phyloP scores from a whole-genome alignment of 2,888 invertebrate species.

The Eugnorisma glareosa region DNA sequence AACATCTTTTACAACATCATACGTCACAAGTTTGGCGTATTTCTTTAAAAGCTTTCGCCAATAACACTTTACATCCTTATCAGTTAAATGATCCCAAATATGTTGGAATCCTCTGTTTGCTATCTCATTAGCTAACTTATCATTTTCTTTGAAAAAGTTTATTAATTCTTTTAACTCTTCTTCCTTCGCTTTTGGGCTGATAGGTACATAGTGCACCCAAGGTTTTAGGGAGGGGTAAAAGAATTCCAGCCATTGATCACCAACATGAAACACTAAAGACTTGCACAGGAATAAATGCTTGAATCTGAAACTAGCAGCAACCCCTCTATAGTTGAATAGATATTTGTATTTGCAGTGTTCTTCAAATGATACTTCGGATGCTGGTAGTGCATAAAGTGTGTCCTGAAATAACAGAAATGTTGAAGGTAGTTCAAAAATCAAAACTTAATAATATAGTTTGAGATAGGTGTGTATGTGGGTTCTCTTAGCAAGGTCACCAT shows the following conservation, averaged over 20 bases:
- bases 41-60: slow-evolving; percentile 94
- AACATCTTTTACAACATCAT: slow-evolving; percentile 91
- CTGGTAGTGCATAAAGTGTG: slow-evolving; percentile 95
- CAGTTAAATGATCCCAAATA: slow-evolving; percentile 95
- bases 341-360: slow-evolving; percentile 98
- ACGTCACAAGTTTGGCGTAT: slow-evolving; percentile 94
- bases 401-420: slow-evolving; percentile 90
- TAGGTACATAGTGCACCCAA: slow-evolving; percentile 98
- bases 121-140: slow-evolving; percentile 93
- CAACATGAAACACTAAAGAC: slow-evolving; percentile 98
- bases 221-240: slow-evolving; percentile 97
- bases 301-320: slow-evolving; percentile 99
- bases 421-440: neutral
- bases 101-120: slow-evolving; percentile 95
- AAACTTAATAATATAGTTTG: neutral
- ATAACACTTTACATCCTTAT: slow-evolving; percentile 96
- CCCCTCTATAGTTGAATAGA: slow-evolving; percentile 98
- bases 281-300: slow-evolving; percentile 98
- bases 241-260: slow-evolving; percentile 98
- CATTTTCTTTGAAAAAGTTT: slow-evolving; percentile 94
- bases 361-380: slow-evolving; percentile 96
- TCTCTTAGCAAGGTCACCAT: neutral
- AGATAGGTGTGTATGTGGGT: neutral
- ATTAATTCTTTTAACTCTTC: slow-evolving; percentile 93
- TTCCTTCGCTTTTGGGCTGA: slow-evolving; percentile 91